A percentile compares a stretch with the other conserved stretches of the same genome.
These are phyloP conservation scores for Gallinago nigripennis DNA, from an alignment of 2,797 vertebrate species.

Conservation along the genomic window DNA sequence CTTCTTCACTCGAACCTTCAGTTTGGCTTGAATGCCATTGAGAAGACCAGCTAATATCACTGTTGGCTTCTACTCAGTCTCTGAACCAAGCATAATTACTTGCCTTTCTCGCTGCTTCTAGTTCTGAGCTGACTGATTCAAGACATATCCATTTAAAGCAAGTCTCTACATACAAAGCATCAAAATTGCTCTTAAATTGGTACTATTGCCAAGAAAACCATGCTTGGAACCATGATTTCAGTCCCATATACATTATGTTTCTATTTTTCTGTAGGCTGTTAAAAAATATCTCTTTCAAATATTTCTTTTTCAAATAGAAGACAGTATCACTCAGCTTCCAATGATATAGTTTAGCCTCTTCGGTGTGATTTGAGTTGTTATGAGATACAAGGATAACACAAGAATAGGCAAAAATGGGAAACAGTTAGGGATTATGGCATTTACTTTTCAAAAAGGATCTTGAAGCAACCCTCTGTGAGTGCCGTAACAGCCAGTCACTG, in stretches of 20 bases:
- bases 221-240: accelerated
- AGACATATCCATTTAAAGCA: background rate
- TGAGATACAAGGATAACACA: background rate
- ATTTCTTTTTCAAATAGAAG: background rate
- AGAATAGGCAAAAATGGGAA: background rate
- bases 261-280: background rate
- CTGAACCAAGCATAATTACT: background rate
- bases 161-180: accelerated
- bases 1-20: background rate
- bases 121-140: background rate
- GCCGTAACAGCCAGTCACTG: background rate
- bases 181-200: background rate
- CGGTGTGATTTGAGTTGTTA: background rate
- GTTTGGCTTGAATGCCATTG: no score
- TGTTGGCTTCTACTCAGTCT: background rate
- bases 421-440: background rate
- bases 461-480: background rate
- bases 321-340: background rate
- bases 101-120: background rate
- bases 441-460: background rate
- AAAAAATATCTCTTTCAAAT: background rate
- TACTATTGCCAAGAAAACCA: background rate
- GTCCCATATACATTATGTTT: background rate
- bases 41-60: accelerated
- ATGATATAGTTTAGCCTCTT: background rate